Base-by-base conservation (phyloP, 2,888 invertebrate genomes). In the Pristionchus mayeri region DNA sequence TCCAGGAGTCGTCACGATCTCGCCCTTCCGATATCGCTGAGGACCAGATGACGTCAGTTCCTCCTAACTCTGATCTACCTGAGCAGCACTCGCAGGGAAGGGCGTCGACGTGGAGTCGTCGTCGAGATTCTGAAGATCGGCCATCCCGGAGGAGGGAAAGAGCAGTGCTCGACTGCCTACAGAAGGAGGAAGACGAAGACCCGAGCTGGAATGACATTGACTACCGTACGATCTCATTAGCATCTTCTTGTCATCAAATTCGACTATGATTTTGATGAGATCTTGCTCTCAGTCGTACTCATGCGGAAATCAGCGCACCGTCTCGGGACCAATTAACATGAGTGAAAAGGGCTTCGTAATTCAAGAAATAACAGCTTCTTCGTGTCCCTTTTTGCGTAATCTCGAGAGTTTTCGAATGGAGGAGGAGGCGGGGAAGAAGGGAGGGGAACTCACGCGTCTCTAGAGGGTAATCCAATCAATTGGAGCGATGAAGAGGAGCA, bases 1-100 rank as follows among this genome's bases (percentile, higher is more conserved):
- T 91, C 96, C 97, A 4, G 97, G 96, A 79, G 97, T 97, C 6
- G 96, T 95, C 52, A 91, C 91, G 27, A 91, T 90, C 85, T 99
- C 98, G 89, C 98, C 98, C 94, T 98, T 98, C 94, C 93, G 93
- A 88, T 93, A 93, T 16, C 80, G 48, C 87, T 93, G 93, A 16
- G 24, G 24, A 0, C 11, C 6, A 16, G 18, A 37, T 16, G 13
- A n/a, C n/a, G 4, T 27, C 4, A 16, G 24, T 76, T 21, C 7
- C 13, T 48, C 27, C 13, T 2, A 24, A 13, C 2, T 27, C 18
- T 11, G n/a, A 30, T 21, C n/a, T 57, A 80, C 80, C 80, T 80
- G 80, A 57, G 27, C 40, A 24, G 54, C 24, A 52, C 30, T 97
- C 94, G 97, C 97, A 94, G 97, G 24, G 44, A 63, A 63, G 6